Evolutionary conservation across 2,888 invertebrate genomes (phyloP).

Genomic region (Zonitis immaculata): DNA sequence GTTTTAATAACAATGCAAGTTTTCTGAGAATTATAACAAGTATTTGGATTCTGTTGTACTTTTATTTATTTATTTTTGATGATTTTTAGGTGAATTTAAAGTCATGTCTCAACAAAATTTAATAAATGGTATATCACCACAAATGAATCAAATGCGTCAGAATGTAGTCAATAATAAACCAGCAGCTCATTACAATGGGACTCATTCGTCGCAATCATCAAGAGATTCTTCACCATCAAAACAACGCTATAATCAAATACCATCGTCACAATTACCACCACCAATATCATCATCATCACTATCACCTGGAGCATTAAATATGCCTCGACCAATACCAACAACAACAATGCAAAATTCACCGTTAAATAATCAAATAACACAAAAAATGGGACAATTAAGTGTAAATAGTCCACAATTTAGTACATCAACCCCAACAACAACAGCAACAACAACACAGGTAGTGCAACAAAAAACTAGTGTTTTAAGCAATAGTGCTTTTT

Average conservation of each 20-base stretch:
- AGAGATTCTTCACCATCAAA: conserved; percentile 44
- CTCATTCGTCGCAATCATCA: conserved; percentile 45
- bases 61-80: not conserved
- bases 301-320: not conserved
- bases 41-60: not conserved
- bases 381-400: conserved; percentile 32
- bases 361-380: conserved; percentile 24
- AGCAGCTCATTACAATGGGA: conserved; percentile 37
- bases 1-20: not conserved
- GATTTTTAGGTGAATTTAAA: conserved; percentile 3
- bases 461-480: conserved; percentile 13
- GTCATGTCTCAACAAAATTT: conserved; percentile 28
- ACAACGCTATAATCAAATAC: conserved; percentile 33
- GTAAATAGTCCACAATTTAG: conserved; percentile 31
- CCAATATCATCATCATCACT: not conserved
- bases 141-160: conserved; percentile 17
- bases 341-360: conserved; percentile 17
- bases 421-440: conserved; percentile 39
- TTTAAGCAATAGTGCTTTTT: conserved; percentile 22
- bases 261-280: conserved; percentile 40
- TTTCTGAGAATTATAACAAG: not conserved
- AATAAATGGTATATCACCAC: conserved; percentile 37
- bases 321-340: conserved; percentile 7
- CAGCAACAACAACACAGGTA: conserved; percentile 37
- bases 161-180: conserved; percentile 14